These are phyloP conservation scores for Lordiphosa collinella DNA, from an alignment of 1,140 invertebrate genomes.

Conservation along the genomic window DNA sequence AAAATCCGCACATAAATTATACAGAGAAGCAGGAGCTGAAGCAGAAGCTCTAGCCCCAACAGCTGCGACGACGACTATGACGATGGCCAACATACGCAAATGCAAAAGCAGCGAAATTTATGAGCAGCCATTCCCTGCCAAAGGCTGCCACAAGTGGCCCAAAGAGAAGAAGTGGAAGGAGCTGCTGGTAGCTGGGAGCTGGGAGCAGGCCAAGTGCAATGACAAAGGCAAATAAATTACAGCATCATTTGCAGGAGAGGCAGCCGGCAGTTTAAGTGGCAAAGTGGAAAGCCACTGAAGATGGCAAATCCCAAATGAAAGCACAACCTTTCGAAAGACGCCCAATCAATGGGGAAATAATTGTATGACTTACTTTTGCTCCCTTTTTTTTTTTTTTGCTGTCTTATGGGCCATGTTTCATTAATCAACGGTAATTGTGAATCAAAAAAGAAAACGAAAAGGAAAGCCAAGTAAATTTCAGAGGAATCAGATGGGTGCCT, in stretches of 20 bases:
- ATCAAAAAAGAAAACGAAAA: no score
- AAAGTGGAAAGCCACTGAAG: slow-evolving; percentile 28
- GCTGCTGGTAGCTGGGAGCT: no score
- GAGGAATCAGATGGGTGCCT: no score
- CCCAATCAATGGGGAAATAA: slow-evolving; percentile 45
- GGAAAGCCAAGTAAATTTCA: no score
- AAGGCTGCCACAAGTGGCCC: slow-evolving; percentile 40
- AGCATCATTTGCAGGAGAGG: slow-evolving; percentile 53
- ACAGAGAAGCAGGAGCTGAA: slow-evolving; percentile 5
- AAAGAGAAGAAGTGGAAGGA: neutral
- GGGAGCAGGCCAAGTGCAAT: slow-evolving; percentile 26
- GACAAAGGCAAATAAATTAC: slow-evolving; percentile 57
- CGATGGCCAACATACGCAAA: slow-evolving; percentile 63
- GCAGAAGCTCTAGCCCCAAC: neutral
- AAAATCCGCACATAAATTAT: slow-evolving; percentile 63
- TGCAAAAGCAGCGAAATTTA: slow-evolving; percentile 46
- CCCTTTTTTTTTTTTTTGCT: slow-evolving; percentile 1
- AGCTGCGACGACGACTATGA: neutral
- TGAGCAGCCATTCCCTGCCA: slow-evolving; percentile 38
- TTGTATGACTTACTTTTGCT: slow-evolving; percentile 30
- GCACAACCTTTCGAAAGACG: slow-evolving; percentile 11
- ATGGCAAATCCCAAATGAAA: slow-evolving; percentile 24
- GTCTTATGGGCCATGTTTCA: no score
- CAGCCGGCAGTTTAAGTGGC: slow-evolving; percentile 20
- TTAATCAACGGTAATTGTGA: no score